Conservation (phyloP, 2,113 vertebrate species). For the Dasyprocta punctata region DNA sequence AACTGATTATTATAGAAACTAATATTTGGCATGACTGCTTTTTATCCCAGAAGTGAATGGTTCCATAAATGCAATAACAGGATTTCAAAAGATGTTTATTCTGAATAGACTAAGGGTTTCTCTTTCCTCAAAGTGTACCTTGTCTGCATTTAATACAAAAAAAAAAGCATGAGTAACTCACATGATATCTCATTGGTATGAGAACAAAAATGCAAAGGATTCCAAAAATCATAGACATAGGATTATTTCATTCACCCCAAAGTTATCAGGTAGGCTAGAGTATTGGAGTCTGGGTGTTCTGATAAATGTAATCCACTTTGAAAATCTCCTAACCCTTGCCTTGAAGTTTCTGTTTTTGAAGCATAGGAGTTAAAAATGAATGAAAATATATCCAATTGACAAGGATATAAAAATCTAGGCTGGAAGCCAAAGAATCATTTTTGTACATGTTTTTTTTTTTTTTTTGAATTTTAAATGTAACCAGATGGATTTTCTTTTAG, state of each 20-base stretch:
- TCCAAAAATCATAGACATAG: background rate
- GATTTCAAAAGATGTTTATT: background rate
- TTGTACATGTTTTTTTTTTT: background rate
- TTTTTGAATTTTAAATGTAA: conserved; percentile 59
- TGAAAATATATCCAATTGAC: conserved; percentile 46
- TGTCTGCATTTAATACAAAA: background rate
- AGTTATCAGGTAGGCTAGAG: background rate
- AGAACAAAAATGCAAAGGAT: background rate
- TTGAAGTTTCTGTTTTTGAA: background rate
- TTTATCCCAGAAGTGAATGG: background rate
- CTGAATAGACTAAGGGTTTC: background rate
- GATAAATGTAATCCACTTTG: background rate
- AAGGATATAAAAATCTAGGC: conserved; percentile 53
- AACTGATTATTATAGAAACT: background rate
- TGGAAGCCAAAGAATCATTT: conserved; percentile 49
- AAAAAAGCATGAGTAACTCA: background rate
- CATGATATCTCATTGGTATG: background rate
- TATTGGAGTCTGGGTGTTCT: background rate
- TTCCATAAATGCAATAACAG: background rate
- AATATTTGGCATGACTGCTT: background rate
- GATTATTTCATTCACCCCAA: background rate
- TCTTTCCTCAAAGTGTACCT: background rate
- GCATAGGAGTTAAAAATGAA: background rate
- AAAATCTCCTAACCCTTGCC: background rate
- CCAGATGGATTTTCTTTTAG: conserved; percentile 64